Percentiles rank a stretch among this genome's conserved stretches.
These are phyloP conservation scores for Tiliacea citrago DNA, from an alignment of 2,888 invertebrate species.

Conservation along the genomic window DNA sequence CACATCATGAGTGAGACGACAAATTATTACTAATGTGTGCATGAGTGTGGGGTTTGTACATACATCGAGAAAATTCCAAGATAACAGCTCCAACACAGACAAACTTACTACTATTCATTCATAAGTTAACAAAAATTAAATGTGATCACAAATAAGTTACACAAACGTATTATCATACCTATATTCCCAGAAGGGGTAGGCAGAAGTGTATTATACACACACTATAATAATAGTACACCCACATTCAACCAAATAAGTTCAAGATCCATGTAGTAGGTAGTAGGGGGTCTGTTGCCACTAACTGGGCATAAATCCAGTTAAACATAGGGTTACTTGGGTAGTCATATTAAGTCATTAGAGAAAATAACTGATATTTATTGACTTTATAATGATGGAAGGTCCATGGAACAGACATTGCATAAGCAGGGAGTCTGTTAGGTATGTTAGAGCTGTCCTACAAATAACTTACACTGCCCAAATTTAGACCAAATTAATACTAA, in stretches of 20 bases:
- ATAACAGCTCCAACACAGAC: constrained; percentile 1
- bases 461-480: not conserved
- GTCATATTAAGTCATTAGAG: not conserved
- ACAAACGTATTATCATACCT: not conserved
- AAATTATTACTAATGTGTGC: not conserved
- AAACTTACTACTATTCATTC: constrained; percentile 6
- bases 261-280: too few species aligned
- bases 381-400: not conserved
- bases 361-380: not conserved
- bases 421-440: not conserved
- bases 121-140: not conserved
- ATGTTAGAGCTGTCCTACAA: not conserved
- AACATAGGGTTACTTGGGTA: too few species aligned
- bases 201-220: not conserved
- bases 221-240: not conserved
- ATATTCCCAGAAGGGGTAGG: not conserved
- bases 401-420: not conserved
- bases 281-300: not conserved
- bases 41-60: constrained; percentile 18
- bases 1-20: constrained; percentile 14
- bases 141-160: not conserved
- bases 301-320: not conserved
- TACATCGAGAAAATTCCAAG: not conserved
- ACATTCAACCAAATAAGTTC: not conserved
- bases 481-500: not conserved